Conservation (phyloP, 2,113 vertebrate species). For the Campylomormyrus numenius region DNA sequence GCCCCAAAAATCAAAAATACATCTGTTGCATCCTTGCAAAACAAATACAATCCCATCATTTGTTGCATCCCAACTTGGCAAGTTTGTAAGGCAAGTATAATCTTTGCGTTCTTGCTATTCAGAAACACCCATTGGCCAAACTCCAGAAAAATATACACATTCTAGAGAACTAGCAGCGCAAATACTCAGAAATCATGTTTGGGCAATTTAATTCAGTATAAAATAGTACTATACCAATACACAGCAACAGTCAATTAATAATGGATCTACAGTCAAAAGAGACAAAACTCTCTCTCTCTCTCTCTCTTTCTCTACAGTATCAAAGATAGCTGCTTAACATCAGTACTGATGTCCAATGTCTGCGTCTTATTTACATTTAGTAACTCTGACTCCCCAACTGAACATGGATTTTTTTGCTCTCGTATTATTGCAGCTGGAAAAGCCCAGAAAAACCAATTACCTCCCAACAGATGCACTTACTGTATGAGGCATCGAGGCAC, state of each 20-base stretch:
- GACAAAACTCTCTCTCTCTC: background rate
- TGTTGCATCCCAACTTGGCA: background rate
- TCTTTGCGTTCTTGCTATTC: background rate
- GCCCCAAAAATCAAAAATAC: background rate
- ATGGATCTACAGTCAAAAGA: background rate
- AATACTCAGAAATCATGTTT: background rate
- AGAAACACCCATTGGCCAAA: background rate
- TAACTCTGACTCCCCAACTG: background rate
- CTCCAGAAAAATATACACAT: background rate
- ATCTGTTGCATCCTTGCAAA: background rate
- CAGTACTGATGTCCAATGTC: background rate
- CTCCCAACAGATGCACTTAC: background rate
- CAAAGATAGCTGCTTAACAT: background rate
- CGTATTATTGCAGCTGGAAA: background rate
- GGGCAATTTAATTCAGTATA: background rate
- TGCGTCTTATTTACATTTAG: background rate
- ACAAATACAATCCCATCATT: background rate
- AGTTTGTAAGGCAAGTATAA: background rate
- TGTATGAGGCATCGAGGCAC: background rate
- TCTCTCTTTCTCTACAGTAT: background rate
- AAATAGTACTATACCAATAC: background rate
- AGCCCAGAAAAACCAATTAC: background rate
- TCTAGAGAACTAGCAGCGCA: background rate
- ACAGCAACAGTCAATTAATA: background rate
- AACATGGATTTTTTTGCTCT: background rate